A percentile compares a stretch with the other conserved stretches of the same genome.
These are phyloP conservation scores for Tetramorium parvispinum DNA, from an alignment of 1,140 invertebrate species.

Conservation along the genomic window DNA sequence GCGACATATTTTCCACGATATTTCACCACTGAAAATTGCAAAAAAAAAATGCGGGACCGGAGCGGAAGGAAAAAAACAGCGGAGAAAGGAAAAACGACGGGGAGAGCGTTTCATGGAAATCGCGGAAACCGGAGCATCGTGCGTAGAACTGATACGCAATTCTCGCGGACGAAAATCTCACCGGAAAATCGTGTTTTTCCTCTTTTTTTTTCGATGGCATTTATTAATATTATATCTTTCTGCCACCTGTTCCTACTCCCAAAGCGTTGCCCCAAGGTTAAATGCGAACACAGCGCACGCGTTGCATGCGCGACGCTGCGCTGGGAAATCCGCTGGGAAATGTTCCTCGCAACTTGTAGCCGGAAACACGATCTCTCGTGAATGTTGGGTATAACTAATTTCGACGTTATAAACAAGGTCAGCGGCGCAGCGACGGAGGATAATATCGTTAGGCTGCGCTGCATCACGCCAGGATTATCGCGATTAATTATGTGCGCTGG, in stretches of 20 bases:
- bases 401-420: conserved; percentile 72
- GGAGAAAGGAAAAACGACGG: not conserved
- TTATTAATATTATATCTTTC: not conserved
- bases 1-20: conserved; percentile 56
- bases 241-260: not conserved
- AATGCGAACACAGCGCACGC: not conserved
- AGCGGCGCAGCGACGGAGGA: conserved; percentile 63
- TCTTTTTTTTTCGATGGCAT: not conserved
- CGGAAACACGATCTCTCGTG: conserved; percentile 68
- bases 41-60: not conserved
- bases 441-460: conserved; percentile 72
- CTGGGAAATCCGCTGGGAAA: conserved; percentile 32
- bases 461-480: conserved; percentile 73
- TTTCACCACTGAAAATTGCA: conserved; percentile 39
- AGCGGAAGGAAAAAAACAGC: not conserved
- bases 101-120: conserved; percentile 21
- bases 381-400: conserved; percentile 69
- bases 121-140: not conserved
- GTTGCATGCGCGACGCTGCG: not conserved
- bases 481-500: conserved; percentile 71
- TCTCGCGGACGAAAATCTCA: conserved; percentile 1
- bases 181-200: not conserved
- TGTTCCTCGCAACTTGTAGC: conserved; percentile 28
- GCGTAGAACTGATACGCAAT: not conserved
- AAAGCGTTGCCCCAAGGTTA: not conserved